These are phyloP conservation scores for Halocynthia aurantium DNA, from an alignment of 23 tunicate species.

Conservation along the genomic window DNA sequence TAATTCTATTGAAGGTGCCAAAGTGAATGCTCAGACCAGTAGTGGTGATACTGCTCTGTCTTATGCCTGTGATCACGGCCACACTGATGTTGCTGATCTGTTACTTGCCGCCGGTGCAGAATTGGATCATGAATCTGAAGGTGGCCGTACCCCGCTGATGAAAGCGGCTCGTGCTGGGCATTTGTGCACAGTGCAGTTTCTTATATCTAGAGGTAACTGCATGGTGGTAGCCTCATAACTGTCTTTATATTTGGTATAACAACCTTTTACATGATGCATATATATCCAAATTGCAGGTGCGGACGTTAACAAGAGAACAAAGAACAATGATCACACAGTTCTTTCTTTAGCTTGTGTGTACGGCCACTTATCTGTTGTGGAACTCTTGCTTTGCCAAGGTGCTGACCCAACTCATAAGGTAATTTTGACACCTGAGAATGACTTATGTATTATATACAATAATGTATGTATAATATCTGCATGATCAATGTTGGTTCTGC, in stretches of 20 bases:
- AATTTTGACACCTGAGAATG: neutral
- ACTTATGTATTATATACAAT: too few species aligned
- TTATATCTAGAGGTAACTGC: slow-evolving; percentile 55
- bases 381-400: slow-evolving; percentile 66
- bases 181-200: slow-evolving; percentile 80
- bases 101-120: slow-evolving; percentile 74
- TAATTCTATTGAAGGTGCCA: slow-evolving; percentile 39
- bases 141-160: slow-evolving; percentile 99
- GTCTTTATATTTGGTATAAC: neutral
- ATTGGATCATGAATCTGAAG: slow-evolving; percentile 91
- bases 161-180: slow-evolving; percentile 95
- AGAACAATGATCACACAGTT: slow-evolving; percentile 92
- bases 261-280: neutral
- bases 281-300: slow-evolving; percentile 61
- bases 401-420: slow-evolving; percentile 94
- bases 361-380: slow-evolving; percentile 87
- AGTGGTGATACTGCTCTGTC: slow-evolving; percentile 96
- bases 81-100: slow-evolving; percentile 76
- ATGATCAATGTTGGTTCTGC: too few species aligned
- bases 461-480: too few species aligned
- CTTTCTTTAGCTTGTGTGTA: slow-evolving; percentile 90
- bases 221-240: neutral
- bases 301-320: slow-evolving; percentile 69
- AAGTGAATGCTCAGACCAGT: slow-evolving; percentile 70
- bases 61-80: slow-evolving; percentile 95